Conservation (phyloP, 2,888 invertebrate species). For the Ptilodon capucinus region DNA sequence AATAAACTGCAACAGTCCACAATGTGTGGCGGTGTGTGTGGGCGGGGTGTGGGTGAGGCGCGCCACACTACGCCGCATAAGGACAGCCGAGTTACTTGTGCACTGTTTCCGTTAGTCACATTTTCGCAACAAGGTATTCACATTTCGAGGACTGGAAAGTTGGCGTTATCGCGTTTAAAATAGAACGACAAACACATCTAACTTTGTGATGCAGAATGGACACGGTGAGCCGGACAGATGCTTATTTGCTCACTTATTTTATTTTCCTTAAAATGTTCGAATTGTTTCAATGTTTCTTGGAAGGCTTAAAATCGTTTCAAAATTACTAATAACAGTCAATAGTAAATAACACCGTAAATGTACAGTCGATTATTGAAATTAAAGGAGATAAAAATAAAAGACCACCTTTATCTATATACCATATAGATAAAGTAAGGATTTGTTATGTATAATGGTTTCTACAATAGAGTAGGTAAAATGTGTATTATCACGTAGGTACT, state of each 20-base stretch:
- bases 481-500: no score
- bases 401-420: no score
- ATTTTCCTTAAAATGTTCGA: conserved; percentile 35
- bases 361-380: no score
- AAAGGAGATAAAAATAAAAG: no score
- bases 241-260: conserved; percentile 39
- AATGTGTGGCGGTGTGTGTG: not conserved
- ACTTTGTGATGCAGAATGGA: conserved; percentile 80
- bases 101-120: conserved; percentile 81
- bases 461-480: no score
- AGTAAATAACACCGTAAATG: no score
- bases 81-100: conserved; percentile 76
- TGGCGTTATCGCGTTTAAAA: conserved; percentile 81
- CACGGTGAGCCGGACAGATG: conserved; percentile 53
- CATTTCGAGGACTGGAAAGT: conserved; percentile 81
- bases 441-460: no score
- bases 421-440: no score
- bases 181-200: conserved; percentile 79
- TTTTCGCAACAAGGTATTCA: conserved; percentile 82
- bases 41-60: conserved; percentile 22
- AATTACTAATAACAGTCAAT: conserved; percentile 2
- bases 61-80: conserved; percentile 28
- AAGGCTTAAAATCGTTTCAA: conserved; percentile 17
- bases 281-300: conserved; percentile 21
- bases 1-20: not conserved